A percentile compares a stretch with the other conserved stretches of the same genome.
Evolutionary conservation across 1,140 invertebrate species (phyloP).

Genomic region (Drosophila ananassae): DNA sequence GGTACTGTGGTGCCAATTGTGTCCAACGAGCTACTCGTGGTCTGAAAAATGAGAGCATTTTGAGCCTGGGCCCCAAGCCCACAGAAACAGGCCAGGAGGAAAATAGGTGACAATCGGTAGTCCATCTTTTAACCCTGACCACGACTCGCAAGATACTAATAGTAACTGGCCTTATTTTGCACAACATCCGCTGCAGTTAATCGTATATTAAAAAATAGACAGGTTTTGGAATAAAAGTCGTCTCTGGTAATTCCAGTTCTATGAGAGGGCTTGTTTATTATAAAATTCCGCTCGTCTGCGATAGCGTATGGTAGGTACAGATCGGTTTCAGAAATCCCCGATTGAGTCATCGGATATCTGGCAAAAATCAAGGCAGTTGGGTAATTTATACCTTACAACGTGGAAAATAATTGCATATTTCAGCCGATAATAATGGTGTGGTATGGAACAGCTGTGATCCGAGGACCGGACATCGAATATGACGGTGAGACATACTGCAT

Average conservation of each 20-base stretch:
- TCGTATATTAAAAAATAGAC: conserved; percentile 10
- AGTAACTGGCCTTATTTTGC: not conserved
- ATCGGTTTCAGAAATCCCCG: conserved; percentile 9
- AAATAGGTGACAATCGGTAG: not conserved
- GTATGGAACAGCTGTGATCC: conserved; percentile 68
- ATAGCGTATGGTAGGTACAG: not conserved
- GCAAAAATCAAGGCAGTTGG: not conserved
- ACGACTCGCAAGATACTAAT: conserved; percentile 15
- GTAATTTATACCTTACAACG: not conserved
- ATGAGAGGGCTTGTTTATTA: conserved; percentile 11
- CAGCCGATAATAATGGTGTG: conserved; percentile 73
- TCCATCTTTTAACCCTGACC: conserved; percentile 30
- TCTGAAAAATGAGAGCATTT: conserved; percentile 46
- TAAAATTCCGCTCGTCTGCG: not conserved
- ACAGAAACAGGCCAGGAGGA: conserved; percentile 1
- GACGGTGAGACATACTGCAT: conserved; percentile 77
- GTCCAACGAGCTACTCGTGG: not conserved
- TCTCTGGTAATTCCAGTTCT: conserved; percentile 45
- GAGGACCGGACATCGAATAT: conserved; percentile 69
- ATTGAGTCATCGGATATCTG: conserved; percentile 10
- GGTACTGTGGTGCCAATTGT: not conserved
- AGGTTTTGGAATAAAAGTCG: conserved; percentile 22
- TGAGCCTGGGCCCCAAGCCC: conserved; percentile 14
- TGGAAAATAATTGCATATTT: not conserved
- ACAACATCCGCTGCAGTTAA: conserved; percentile 12